These are phyloP conservation scores for Mesochorus sp. DNA, from an alignment of 2,888 invertebrate genomes.

Conservation along the genomic window DNA sequence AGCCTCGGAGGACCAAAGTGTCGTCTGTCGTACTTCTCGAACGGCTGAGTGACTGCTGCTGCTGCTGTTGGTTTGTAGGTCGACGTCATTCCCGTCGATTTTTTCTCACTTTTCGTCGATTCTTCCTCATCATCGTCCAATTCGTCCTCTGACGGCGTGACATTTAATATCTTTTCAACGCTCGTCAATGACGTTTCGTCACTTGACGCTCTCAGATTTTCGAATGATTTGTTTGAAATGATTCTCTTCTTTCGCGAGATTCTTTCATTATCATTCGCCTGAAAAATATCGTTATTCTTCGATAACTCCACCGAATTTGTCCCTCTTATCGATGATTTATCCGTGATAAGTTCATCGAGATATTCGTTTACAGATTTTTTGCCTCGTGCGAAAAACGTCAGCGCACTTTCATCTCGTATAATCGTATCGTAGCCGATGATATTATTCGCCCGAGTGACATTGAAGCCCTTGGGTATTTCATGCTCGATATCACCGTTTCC, in stretches of 20 bases:
- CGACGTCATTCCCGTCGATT: constrained; percentile 71
- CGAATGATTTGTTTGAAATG: constrained; percentile 3
- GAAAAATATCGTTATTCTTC: not conserved
- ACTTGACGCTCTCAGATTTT: not conserved
- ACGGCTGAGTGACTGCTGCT: constrained; percentile 57
- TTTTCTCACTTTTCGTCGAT: constrained; percentile 74
- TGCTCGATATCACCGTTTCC: constrained; percentile 25
- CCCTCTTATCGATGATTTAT: not conserved
- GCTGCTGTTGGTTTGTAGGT: constrained; percentile 52
- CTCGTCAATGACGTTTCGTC: constrained; percentile 2
- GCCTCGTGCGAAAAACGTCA: not conserved
- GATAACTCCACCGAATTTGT: not conserved
- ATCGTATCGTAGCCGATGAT: constrained; percentile 25
- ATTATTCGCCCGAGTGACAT: constrained; percentile 11
- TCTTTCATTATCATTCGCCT: not conserved
- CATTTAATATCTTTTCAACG: constrained; percentile 1
- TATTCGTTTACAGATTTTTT: not conserved
- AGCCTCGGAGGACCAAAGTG: constrained; percentile 75
- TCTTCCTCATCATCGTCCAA: constrained; percentile 53
- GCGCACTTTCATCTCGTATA: constrained; percentile 14
- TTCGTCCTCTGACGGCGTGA: not conserved
- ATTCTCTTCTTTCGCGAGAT: not conserved
- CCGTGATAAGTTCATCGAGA: not conserved
- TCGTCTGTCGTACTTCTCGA: constrained; percentile 77
- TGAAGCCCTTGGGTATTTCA: constrained; percentile 6